phyloP scores from a whole-genome alignment of 2,113 vertebrate species.

The Otocyon megalotis region DNA sequence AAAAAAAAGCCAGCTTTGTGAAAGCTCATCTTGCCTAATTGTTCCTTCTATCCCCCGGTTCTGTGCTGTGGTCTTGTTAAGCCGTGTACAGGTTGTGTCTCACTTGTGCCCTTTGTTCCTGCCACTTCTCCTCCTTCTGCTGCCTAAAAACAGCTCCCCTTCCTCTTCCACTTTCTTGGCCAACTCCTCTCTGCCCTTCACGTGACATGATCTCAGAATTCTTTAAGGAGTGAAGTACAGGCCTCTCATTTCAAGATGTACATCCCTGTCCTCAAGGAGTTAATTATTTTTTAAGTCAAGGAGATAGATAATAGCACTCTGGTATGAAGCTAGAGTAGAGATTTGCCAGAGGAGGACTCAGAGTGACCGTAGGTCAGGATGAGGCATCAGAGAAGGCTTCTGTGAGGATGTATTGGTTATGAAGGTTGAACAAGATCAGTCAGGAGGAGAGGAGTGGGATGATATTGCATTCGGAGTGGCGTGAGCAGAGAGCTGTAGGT shows the following conservation, averaged over 20 bases:
- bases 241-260: background rate
- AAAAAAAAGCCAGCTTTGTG: background rate
- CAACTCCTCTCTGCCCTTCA: background rate
- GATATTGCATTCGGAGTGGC: background rate
- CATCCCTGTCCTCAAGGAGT: background rate
- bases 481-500: background rate
- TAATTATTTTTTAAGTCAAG: background rate
- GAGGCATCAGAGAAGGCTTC: background rate
- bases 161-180: background rate
- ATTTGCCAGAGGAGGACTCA: background rate
- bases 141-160: background rate
- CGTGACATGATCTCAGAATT: slow-evolving; percentile 63
- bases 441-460: background rate
- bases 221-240: background rate
- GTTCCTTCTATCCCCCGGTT: background rate
- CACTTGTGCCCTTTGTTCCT: background rate
- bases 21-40: background rate
- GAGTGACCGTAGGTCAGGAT: background rate
- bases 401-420: background rate
- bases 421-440: background rate
- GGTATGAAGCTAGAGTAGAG: background rate
- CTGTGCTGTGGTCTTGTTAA: background rate
- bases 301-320: background rate
- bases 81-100: background rate
- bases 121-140: background rate